Percentiles rank a stretch among this genome's conserved stretches.
Conservation (phyloP, 2,113 vertebrate species). For the Chaenocephalus aceratus region DNA sequence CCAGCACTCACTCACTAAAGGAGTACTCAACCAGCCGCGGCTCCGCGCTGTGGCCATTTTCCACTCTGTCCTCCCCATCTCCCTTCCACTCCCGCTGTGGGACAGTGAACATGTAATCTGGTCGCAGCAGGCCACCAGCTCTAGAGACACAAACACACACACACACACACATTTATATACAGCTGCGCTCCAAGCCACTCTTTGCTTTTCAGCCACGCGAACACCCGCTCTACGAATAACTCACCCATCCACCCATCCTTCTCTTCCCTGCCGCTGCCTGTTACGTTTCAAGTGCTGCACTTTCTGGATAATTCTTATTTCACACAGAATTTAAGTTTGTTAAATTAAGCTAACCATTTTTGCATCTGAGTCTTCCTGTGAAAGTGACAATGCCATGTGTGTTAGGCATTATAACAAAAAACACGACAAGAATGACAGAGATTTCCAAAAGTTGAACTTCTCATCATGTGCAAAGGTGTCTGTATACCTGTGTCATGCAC, state of each 20-base stretch:
- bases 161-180: conserved; percentile 34
- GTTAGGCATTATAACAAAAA: conserved; percentile 21
- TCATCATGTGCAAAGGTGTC: conserved; percentile 9
- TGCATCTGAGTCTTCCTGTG: conserved; percentile 23
- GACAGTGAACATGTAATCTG: conserved; percentile 80
- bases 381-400: conserved; percentile 12
- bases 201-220: conserved; percentile 32
- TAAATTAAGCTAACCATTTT: conserved; percentile 26
- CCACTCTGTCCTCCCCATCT: conserved; percentile 70
- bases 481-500: background rate
- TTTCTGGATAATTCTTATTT: conserved; percentile 25
- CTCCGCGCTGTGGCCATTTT: conserved; percentile 72
- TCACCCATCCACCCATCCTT: conserved; percentile 1
- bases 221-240: conserved; percentile 21
- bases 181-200: conserved; percentile 48
- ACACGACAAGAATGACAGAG: conserved; percentile 11
- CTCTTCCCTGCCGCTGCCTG: background rate
- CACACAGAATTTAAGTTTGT: conserved; percentile 17
- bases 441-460: conserved; percentile 5
- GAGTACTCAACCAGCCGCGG: conserved; percentile 61
- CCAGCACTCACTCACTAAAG: conserved; percentile 38
- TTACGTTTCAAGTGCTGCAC: conserved; percentile 3
- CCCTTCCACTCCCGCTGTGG: conserved; percentile 72
- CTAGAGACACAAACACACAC: conserved; percentile 52
- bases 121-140: conserved; percentile 71